These are phyloP conservation scores for Myopa testacea DNA, from an alignment of 2,888 invertebrate species.

Conservation along the genomic window DNA sequence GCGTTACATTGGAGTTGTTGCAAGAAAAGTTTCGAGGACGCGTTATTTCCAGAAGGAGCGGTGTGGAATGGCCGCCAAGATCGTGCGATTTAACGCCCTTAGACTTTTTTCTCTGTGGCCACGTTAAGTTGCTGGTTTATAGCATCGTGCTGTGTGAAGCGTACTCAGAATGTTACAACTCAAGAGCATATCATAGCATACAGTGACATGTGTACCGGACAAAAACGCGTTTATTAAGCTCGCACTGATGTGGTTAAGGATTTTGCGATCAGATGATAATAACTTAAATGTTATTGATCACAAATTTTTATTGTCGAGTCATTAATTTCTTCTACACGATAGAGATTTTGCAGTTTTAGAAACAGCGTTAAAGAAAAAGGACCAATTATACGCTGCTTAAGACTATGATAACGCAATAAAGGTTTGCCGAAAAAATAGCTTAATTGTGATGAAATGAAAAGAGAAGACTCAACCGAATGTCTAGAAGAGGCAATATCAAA, in stretches of 20 bases:
- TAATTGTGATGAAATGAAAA: conserved; percentile 38
- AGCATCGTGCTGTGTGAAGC: conserved; percentile 41
- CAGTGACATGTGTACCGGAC: conserved; percentile 24
- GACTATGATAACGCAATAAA: conserved; percentile 41
- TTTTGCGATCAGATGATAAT: conserved; percentile 39
- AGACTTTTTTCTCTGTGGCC: too few species aligned
- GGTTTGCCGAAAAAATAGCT: conserved; percentile 42
- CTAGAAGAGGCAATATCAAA: too few species aligned
- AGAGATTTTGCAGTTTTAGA: conserved; percentile 52
- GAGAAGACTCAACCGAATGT: conserved; percentile 13
- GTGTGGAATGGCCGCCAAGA: too few species aligned
- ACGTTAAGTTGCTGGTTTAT: too few species aligned
- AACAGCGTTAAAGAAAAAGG: conserved; percentile 50
- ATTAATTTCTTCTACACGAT: conserved; percentile 51
- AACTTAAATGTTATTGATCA: conserved; percentile 41
- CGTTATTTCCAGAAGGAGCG: too few species aligned
- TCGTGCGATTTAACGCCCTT: too few species aligned
- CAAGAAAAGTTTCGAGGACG: too few species aligned
- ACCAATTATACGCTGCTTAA: conserved; percentile 22
- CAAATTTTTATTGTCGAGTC: conserved; percentile 36
- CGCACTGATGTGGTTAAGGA: conserved; percentile 42
- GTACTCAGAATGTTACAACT: conserved; percentile 37
- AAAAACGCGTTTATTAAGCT: conserved; percentile 43
- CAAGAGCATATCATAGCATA: conserved; percentile 40
- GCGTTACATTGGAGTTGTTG: too few species aligned